Evolutionary conservation across 2,797 vertebrate species (phyloP).

Genomic region (Gallinago nigripennis): DNA sequence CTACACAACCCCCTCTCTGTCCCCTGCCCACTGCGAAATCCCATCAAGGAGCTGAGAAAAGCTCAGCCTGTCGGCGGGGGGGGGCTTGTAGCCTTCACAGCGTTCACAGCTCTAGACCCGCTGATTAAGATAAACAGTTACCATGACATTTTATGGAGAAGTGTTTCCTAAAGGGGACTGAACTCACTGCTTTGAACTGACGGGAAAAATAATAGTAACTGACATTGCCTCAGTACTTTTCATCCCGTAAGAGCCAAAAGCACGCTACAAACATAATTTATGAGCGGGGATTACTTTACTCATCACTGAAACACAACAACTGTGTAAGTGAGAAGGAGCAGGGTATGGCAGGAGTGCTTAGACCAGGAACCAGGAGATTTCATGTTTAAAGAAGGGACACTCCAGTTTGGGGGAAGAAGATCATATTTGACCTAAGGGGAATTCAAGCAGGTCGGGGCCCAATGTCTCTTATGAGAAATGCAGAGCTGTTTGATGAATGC

Average conservation of each 20-base stretch:
- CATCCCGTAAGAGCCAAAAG: background rate
- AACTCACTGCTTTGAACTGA: background rate
- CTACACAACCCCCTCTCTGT: background rate
- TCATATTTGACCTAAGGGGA: background rate
- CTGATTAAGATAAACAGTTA: constrained; percentile 7
- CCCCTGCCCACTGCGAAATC: background rate
- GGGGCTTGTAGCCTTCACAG: background rate
- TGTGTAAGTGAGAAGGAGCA: background rate
- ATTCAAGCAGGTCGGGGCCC: background rate
- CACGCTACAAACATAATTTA: background rate
- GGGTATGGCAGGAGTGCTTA: background rate
- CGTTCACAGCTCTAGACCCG: background rate
- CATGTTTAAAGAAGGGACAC: background rate
- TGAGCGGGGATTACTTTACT: background rate
- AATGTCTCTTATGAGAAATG: background rate
- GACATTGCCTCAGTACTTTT: background rate
- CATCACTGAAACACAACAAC: background rate
- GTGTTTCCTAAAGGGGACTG: background rate
- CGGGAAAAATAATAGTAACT: background rate
- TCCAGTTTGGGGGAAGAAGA: background rate
- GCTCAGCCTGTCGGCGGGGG: background rate
- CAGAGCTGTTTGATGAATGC: background rate
- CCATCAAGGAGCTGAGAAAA: background rate
- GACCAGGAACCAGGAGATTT: background rate
- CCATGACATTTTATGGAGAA: background rate